A percentile compares a stretch with the other conserved stretches of the same genome.
Evolutionary conservation across 2,888 invertebrate genomes (phyloP).

Genomic region (Deilephila elpenor): DNA sequence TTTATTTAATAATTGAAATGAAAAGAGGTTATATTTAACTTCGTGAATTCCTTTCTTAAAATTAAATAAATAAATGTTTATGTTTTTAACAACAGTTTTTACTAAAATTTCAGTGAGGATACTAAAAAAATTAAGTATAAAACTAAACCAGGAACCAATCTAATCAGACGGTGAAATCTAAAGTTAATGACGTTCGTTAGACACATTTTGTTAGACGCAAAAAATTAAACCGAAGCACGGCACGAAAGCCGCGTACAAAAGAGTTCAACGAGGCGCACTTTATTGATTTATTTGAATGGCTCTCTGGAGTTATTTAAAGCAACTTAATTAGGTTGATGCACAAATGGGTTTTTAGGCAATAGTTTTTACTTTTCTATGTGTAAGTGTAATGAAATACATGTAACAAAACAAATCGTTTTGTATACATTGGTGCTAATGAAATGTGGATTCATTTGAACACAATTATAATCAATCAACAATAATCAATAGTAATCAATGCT

Average conservation of each 20-base stretch:
- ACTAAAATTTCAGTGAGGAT: neutral
- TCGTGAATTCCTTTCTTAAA: too few relatives aligned
- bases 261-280: constrained; percentile 51
- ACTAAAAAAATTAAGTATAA: neutral
- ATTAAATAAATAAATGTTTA: too few relatives aligned
- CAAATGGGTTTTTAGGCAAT: neutral
- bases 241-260: constrained; percentile 44
- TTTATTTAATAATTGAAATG: neutral
- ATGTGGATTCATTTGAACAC: too few relatives aligned
- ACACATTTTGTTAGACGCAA: neutral
- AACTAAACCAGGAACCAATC: constrained; percentile 12
- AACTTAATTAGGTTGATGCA: neutral
- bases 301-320: neutral
- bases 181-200: constrained; percentile 32
- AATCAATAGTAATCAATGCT: too few relatives aligned
- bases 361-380: neutral
- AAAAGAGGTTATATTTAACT: neutral
- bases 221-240: neutral
- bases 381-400: too few relatives aligned
- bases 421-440: too few relatives aligned
- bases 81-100: neutral
- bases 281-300: neutral
- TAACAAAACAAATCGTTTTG: too few relatives aligned
- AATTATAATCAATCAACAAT: too few relatives aligned
- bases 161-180: constrained; percentile 35